Evolutionary conservation across 2,888 invertebrate species (phyloP).

Genomic region (Boloria euphrosyne): DNA sequence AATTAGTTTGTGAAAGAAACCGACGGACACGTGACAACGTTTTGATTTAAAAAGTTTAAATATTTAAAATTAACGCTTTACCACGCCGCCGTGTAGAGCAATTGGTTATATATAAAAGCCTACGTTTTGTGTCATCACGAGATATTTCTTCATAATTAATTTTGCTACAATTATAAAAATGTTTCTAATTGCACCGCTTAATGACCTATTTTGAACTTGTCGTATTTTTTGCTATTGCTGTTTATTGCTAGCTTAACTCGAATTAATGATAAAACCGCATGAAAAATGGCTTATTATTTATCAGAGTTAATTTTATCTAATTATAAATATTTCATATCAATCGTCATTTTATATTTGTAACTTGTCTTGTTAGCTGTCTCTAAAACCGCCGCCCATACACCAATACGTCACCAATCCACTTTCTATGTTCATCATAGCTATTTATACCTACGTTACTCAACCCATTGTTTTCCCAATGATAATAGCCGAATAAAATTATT

Average conservation of each 20-base stretch:
- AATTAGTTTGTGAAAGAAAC: slow-evolving; percentile 77
- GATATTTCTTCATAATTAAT: slow-evolving; percentile 20
- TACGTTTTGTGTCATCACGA: slow-evolving; percentile 13
- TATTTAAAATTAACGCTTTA: slow-evolving; percentile 46
- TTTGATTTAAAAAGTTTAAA: slow-evolving; percentile 48
- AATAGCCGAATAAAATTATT: slow-evolving; percentile 77
- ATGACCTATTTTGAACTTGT: slow-evolving; percentile 30
- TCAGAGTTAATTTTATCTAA: not conserved
- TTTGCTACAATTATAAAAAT: slow-evolving; percentile 14
- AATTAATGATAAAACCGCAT: not conserved
- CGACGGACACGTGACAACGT: slow-evolving; percentile 66
- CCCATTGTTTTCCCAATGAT: slow-evolving; percentile 77
- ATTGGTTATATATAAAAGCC: not conserved
- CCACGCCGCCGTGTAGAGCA: slow-evolving; percentile 18
- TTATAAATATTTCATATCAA: not conserved
- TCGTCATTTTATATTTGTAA: not conserved
- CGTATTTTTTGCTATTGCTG: slow-evolving; percentile 8
- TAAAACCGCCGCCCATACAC: slow-evolving; percentile 49
- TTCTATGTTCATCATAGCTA: slow-evolving; percentile 52
- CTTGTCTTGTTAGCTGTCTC: not conserved
- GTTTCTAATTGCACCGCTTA: slow-evolving; percentile 18
- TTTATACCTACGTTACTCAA: slow-evolving; percentile 57
- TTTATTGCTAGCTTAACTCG: not conserved
- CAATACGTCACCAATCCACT: slow-evolving; percentile 54
- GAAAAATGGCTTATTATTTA: too few relatives aligned